Evolutionary conservation across 2,888 invertebrate species (phyloP).

Genomic region (Spialia ferax): DNA sequence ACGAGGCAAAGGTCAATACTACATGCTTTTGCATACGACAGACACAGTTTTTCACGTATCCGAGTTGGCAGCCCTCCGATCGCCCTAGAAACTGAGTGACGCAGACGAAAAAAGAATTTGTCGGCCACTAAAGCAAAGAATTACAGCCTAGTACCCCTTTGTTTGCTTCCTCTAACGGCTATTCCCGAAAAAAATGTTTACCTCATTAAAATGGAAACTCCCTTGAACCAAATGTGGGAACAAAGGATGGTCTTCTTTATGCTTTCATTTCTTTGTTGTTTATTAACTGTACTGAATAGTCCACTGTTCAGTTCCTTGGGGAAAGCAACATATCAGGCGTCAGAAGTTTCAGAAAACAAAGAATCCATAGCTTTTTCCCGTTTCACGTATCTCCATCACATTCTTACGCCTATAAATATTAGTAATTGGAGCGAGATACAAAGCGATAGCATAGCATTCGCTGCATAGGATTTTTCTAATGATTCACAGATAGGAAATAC

Average conservation of each 20-base stretch:
- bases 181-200: constrained; percentile 37
- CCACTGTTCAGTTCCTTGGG: too few relatives aligned
- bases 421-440: too few relatives aligned
- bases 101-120: constrained; percentile 48
- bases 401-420: too few relatives aligned
- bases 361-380: too few relatives aligned
- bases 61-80: constrained; percentile 46
- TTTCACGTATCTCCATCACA: too few relatives aligned
- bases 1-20: constrained; percentile 36
- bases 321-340: too few relatives aligned
- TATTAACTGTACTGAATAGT: not conserved
- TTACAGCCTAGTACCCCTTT: constrained; percentile 44
- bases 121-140: constrained; percentile 48
- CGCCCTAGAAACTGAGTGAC: constrained; percentile 46
- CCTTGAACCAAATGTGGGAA: constrained; percentile 21
- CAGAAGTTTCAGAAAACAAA: too few relatives aligned
- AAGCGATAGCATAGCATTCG: too few relatives aligned
- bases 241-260: constrained; percentile 23
- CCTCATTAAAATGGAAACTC: constrained; percentile 29
- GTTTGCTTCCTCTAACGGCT: constrained; percentile 31
- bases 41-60: constrained; percentile 40
- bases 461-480: too few relatives aligned
- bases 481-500: too few relatives aligned
- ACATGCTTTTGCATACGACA: constrained; percentile 39
- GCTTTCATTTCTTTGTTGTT: not conserved